Evolutionary conservation across 2,113 vertebrate genomes (phyloP).

Genomic region (Oryzias celebensis): DNA sequence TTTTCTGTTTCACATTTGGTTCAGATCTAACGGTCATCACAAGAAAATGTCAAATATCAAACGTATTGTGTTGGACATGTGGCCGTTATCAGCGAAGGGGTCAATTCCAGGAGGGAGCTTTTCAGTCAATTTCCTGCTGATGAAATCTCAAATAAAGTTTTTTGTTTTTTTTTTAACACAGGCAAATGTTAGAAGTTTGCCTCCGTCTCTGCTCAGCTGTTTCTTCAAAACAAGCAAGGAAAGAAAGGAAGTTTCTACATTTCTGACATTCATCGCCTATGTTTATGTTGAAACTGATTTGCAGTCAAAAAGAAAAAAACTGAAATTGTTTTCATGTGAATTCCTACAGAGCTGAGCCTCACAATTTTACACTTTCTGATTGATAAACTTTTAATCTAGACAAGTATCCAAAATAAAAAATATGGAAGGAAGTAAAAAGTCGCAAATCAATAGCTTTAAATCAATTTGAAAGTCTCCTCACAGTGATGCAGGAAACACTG

Average conservation of each 20-base stretch:
- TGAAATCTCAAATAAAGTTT: background rate
- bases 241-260: no score
- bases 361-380: background rate
- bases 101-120: constrained; percentile 8
- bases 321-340: no score
- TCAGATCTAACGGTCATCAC: constrained; percentile 8
- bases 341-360: background rate
- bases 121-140: background rate
- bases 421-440: no score
- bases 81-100: background rate
- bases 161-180: no score
- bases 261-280: no score
- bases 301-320: no score
- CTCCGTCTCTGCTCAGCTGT: background rate
- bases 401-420: no score
- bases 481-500: background rate
- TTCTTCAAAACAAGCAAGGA: constrained; percentile 13
- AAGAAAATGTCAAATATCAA: constrained; percentile 8
- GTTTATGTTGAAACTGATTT: no score
- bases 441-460: no score
- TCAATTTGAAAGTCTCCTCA: no score
- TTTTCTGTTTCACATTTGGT: constrained; percentile 11
- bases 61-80: background rate
- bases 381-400: background rate
- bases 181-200: no score